A percentile compares a stretch with the other conserved stretches of the same genome.
Conservation (phyloP, 2,113 vertebrate species). For the Cebus imitator region DNA sequence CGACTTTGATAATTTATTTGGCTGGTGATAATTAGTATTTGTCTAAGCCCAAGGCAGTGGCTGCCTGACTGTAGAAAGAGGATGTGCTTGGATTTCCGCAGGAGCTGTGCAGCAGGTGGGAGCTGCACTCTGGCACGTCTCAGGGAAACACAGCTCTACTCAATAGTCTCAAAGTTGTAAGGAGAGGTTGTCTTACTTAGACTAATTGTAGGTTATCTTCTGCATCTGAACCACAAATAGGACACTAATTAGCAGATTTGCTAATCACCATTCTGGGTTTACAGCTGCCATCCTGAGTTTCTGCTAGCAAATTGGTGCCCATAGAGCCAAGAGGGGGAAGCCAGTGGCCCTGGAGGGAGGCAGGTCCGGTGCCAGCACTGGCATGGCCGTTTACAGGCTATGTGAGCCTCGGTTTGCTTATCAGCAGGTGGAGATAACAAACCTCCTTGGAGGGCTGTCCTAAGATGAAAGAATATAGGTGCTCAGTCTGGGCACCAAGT, state of each 20-base stretch:
- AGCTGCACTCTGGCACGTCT: too few relatives aligned
- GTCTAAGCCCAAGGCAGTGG: not conserved
- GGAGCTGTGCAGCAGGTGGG: accelerated
- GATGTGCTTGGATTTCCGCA: accelerated
- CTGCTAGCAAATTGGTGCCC: not conserved
- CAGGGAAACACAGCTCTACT: not conserved
- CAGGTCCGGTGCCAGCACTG: not conserved
- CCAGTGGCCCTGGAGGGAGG: accelerated
- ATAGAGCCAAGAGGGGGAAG: accelerated
- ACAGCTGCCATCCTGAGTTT: not conserved
- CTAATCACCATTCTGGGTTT: not conserved
- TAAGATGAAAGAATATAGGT: not conserved
- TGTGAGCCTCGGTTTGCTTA: accelerated
- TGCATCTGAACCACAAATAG: not conserved
- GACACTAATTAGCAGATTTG: not conserved
- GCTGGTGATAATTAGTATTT: not conserved
- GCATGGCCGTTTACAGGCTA: accelerated
- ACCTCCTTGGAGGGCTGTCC: not conserved
- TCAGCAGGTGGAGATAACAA: accelerated
- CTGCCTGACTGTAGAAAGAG: not conserved
- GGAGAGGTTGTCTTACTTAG: not conserved
- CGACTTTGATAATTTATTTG: not conserved
- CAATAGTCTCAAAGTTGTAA: not conserved
- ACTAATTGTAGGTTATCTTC: not conserved
- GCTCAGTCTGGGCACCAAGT: not conserved